Percentiles rank a stretch among this genome's conserved stretches.
phyloP scores from a whole-genome alignment of 2,888 invertebrate species.

The Euzophera pinguis region DNA sequence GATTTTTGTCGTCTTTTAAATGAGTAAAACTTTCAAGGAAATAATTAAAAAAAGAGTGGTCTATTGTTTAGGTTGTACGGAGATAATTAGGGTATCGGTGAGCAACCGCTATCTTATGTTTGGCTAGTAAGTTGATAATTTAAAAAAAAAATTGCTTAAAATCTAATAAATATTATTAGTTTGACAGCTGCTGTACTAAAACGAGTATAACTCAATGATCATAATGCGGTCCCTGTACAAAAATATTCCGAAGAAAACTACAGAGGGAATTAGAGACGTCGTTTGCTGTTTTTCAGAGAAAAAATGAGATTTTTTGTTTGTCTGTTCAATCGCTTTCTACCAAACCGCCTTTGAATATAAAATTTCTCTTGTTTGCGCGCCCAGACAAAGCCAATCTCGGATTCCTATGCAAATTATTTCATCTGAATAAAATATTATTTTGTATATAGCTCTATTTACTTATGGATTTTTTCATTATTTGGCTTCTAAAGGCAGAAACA shows the following conservation, averaged over 20 bases:
- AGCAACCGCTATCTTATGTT: too few relatives aligned
- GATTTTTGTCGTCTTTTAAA: too few relatives aligned
- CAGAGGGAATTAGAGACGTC: constrained; percentile 25
- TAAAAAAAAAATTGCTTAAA: background rate
- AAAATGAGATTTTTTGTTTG: constrained; percentile 28
- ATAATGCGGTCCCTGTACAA: too few relatives aligned
- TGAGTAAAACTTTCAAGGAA: too few relatives aligned
- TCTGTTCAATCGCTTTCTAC: constrained; percentile 40
- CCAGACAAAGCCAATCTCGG: constrained; percentile 65
- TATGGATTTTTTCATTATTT: constrained; percentile 50
- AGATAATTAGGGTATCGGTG: too few relatives aligned
- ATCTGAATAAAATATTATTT: constrained; percentile 56
- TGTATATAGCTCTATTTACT: constrained; percentile 55
- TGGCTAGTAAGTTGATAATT: too few relatives aligned
- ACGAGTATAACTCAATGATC: too few relatives aligned
- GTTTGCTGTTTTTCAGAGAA: constrained; percentile 11
- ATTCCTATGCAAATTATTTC: constrained; percentile 64
- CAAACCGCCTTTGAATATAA: constrained; percentile 51
- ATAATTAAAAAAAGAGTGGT: too few relatives aligned
- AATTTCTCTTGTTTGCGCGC: constrained; percentile 56
- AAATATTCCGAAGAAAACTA: background rate
- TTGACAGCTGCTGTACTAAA: too few relatives aligned
- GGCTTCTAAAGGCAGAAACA: constrained; percentile 36
- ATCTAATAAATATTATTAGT: too few relatives aligned
- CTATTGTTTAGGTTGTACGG: too few relatives aligned